Base-by-base conservation (phyloP, 2,797 vertebrate genomes). In the Peromyscus aztecus region DNA sequence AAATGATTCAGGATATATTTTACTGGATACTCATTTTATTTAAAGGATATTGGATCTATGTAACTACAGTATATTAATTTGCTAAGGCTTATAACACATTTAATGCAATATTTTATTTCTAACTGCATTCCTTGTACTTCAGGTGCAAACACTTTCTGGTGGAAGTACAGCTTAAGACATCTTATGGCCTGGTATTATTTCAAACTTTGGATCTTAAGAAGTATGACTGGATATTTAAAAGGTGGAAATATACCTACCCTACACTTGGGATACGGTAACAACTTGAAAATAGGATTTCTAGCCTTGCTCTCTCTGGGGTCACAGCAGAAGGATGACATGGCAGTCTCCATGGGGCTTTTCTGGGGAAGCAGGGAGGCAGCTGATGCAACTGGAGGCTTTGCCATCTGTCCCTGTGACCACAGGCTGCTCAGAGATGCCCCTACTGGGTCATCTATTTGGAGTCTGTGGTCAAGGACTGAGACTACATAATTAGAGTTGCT, bases 401-500 rank as follows among this genome's bases (percentile, higher is more conserved):
- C 37, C 83, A n/a, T 92, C 90, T 89, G 87, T 65, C 65, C 52
- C 59, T 49, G 31, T 37, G 76, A 71, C 96, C 84, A 59, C 75
- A 81, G 84, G 27, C 40, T 73, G 37, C 61, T 24, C 4, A 0
- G 63, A 77, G 59, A 49, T 46, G 59, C 27, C 55, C 69, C 85
- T 29, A 46, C 46, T 13, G 0, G 43, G 24, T 55, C 46, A 21
- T 67, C 61, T 52, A 11, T 52, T 87, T 91, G 90, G 88, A 84
- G 46, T 75, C 63, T 82, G 80, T 61, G 92, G 92, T 85, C 46
- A 13, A 73, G 65, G n/a, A 40, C 34, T 83, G 63, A 88, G 71
- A 90, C n/a, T 17, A 12, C 78, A 43, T 94, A 91, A 96, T 94
- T 81, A 95, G 92, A 82, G 69, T 63, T 77, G 23, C 71, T 29